Evolutionary conservation across 2,113 vertebrate species (phyloP).

Genomic region (Scomber scombrus): DNA sequence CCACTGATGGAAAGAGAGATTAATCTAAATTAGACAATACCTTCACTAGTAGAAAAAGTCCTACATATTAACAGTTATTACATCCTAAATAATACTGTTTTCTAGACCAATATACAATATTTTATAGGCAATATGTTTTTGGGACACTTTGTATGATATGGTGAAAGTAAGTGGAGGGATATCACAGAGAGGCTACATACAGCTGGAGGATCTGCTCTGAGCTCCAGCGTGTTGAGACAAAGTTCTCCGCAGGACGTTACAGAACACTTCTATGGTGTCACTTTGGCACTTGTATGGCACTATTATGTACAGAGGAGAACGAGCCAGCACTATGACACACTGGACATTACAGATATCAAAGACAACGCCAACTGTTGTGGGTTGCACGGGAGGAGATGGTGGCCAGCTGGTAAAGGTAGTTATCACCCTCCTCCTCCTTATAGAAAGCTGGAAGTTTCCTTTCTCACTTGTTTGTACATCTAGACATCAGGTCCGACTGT

Average conservation of each 20-base stretch:
- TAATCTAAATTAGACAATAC: constrained; percentile 72
- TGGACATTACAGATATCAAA: constrained; percentile 55
- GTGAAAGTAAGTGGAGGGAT: constrained; percentile 64
- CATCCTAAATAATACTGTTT: constrained; percentile 76
- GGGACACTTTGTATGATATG: constrained; percentile 74
- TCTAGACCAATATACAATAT: constrained; percentile 80
- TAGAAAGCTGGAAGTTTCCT: constrained; percentile 5
- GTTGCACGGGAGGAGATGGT: constrained; percentile 32
- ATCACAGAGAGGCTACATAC: constrained; percentile 81
- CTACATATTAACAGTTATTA: constrained; percentile 79
- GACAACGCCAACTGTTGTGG: constrained; percentile 45
- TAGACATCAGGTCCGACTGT: constrained; percentile 10
- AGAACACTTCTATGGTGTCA: constrained; percentile 79
- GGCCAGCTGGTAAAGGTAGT: constrained; percentile 32
- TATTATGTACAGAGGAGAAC: constrained; percentile 75
- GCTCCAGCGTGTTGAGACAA: constrained; percentile 71
- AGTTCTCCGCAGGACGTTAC: constrained; percentile 70
- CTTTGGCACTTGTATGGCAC: constrained; percentile 83
- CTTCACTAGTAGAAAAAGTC: constrained; percentile 74
- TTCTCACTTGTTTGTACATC: constrained; percentile 30
- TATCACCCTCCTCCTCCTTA: constrained; percentile 29
- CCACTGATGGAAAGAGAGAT: constrained; percentile 63
- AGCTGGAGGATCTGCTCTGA: constrained; percentile 70
- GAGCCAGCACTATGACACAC: constrained; percentile 70
- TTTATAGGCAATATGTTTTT: constrained; percentile 78